Percentiles rank a stretch among this genome's conserved stretches.
phyloP scores from a whole-genome alignment of 2,113 vertebrate species.

The Eclectus roratus region DNA sequence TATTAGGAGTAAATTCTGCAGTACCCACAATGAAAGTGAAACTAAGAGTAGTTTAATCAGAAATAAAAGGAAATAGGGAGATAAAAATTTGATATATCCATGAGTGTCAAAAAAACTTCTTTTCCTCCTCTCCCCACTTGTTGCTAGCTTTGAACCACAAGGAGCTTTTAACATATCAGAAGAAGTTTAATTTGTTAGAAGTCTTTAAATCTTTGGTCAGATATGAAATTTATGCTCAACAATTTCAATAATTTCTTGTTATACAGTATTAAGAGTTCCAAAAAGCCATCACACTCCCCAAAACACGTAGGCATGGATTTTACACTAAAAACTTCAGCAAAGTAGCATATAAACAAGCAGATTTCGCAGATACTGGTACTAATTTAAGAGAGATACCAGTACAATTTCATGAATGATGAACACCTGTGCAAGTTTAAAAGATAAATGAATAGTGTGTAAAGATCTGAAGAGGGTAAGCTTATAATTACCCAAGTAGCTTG shows the following conservation, averaged over 20 bases:
- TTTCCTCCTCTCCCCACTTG: neutral
- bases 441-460: neutral
- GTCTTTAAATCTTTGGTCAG: neutral
- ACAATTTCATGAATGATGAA: constrained; percentile 2
- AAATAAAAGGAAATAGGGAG: neutral
- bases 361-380: neutral
- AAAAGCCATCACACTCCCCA: neutral
- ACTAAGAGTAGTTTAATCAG: neutral
- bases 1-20: neutral
- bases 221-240: neutral
- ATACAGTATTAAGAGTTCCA: neutral
- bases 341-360: neutral
- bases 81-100: neutral
- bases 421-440: neutral
- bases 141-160: neutral
- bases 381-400: neutral
- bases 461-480: neutral
- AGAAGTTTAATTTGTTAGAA: neutral
- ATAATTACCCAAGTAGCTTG: neutral
- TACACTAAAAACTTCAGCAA: neutral
- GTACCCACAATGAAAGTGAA: neutral
- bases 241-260: neutral
- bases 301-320: neutral
- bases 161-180: neutral
- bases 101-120: neutral